Percentiles rank a stretch among this genome's conserved stretches.
phyloP scores from a whole-genome alignment of 2,113 vertebrate genomes.

The Ictalurus punctatus region DNA sequence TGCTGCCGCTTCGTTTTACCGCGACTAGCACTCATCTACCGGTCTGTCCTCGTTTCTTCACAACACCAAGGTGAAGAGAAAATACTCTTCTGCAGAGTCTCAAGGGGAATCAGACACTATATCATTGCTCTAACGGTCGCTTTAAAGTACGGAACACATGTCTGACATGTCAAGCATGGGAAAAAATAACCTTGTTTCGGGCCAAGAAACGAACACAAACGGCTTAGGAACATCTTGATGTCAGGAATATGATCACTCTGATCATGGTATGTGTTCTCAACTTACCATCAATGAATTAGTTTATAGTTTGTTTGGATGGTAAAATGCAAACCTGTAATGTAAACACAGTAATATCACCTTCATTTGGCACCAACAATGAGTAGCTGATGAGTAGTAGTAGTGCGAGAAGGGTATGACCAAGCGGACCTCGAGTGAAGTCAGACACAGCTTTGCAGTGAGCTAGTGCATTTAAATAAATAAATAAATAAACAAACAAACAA shows the following conservation, averaged over 20 bases:
- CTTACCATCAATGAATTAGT: too few relatives aligned
- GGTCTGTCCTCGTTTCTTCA: neutral
- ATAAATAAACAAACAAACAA: too few relatives aligned
- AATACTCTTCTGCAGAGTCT: neutral
- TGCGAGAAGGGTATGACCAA: neutral
- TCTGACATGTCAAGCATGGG: too few relatives aligned
- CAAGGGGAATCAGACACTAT: neutral
- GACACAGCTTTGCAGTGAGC: neutral
- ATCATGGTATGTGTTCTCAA: too few relatives aligned
- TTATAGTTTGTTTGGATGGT: too few relatives aligned
- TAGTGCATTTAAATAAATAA: too few relatives aligned
- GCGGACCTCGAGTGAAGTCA: neutral
- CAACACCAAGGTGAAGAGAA: neutral
- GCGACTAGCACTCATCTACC: neutral
- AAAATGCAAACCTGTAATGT: too few relatives aligned
- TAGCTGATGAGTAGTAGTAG: slow-evolving; percentile 26
- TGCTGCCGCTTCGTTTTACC: neutral
- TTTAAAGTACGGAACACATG: too few relatives aligned
- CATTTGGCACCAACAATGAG: too few relatives aligned
- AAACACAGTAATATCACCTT: too few relatives aligned
- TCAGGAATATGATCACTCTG: neutral
- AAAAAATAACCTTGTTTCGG: neutral
- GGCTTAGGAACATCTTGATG: neutral
- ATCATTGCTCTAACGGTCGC: neutral
- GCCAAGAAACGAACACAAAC: neutral